Conservation (phyloP, 2,888 invertebrate genomes). For the Agrotis exclamationis region DNA sequence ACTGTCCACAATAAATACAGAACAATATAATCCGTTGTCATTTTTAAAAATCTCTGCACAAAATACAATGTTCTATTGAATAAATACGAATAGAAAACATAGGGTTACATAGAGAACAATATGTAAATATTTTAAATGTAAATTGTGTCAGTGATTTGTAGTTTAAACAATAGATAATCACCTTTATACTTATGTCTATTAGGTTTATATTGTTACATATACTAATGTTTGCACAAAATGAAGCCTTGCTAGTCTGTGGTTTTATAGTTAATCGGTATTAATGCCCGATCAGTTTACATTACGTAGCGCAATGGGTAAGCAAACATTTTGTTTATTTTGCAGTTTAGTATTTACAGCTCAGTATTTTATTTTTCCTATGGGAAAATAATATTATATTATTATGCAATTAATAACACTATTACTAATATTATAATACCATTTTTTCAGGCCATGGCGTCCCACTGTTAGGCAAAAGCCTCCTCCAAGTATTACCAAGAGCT, state of each 20-base stretch:
- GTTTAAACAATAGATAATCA: conserved; percentile 45
- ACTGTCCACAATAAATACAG: conserved; percentile 1
- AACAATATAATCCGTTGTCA: conserved; percentile 18
- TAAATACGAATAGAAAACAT: conserved; percentile 24
- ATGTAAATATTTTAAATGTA: conserved; percentile 15
- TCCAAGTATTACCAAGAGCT: no score
- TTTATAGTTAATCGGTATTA: conserved; percentile 31
- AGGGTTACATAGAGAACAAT: conserved; percentile 5
- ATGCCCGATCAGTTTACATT: conserved; percentile 29
- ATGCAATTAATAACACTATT: no score
- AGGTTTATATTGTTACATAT: not conserved
- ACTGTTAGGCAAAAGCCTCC: no score
- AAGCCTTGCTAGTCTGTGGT: conserved; percentile 36
- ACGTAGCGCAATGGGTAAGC: conserved; percentile 5
- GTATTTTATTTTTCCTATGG: not conserved
- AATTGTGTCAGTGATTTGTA: conserved; percentile 14
- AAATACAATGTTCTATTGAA: conserved; percentile 12
- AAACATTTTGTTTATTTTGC: conserved; percentile 18
- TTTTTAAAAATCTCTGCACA: conserved; percentile 31
- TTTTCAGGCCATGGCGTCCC: no score
- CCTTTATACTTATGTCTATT: not conserved
- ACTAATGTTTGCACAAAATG: conserved; percentile 9
- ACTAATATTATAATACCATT: no score
- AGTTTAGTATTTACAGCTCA: not conserved
- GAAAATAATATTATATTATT: no score